Evolutionary conservation across 2,797 vertebrate species (phyloP).

Genomic region (Nasua narica): DNA sequence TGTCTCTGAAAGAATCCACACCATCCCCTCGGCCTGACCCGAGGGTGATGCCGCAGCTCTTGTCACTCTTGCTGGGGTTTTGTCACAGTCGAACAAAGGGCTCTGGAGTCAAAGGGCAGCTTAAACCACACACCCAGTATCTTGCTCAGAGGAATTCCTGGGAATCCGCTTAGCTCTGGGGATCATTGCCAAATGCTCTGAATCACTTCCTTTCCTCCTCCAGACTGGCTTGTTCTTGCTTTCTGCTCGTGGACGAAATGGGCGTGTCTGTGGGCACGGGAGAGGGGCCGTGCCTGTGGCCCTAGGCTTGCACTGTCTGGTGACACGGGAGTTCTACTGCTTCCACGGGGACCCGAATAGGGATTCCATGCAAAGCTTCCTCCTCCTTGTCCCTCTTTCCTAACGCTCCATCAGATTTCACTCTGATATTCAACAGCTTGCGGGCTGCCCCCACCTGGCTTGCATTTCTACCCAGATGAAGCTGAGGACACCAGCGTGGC

Average conservation of each 20-base stretch:
- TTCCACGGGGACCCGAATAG: background rate
- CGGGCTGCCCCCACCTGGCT: background rate
- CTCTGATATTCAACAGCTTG: background rate
- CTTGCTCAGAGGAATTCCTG: constrained; percentile 2
- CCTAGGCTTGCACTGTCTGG: background rate
- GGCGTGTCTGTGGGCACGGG: accelerated
- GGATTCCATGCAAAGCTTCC: background rate
- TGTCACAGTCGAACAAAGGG: constrained; percentile 31
- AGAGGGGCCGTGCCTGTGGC: background rate
- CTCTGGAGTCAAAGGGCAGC: constrained; percentile 43
- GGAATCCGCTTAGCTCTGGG: background rate
- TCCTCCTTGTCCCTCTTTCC: background rate
- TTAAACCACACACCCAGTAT: background rate
- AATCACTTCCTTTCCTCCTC: constrained; percentile 28
- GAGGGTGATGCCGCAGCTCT: background rate
- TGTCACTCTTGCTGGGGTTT: background rate
- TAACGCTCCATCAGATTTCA: background rate
- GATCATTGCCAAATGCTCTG: background rate
- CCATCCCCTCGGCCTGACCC: background rate
- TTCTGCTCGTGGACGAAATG: background rate
- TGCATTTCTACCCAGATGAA: background rate
- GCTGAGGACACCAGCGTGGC: background rate
- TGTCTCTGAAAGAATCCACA: constrained; percentile 10
- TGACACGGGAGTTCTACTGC: background rate
- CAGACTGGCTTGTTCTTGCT: background rate